Evolutionary conservation across 2,113 vertebrate species (phyloP), one percentile per base, ranked within the genome.

Genomic region (Brevimyrus niger): DNA sequence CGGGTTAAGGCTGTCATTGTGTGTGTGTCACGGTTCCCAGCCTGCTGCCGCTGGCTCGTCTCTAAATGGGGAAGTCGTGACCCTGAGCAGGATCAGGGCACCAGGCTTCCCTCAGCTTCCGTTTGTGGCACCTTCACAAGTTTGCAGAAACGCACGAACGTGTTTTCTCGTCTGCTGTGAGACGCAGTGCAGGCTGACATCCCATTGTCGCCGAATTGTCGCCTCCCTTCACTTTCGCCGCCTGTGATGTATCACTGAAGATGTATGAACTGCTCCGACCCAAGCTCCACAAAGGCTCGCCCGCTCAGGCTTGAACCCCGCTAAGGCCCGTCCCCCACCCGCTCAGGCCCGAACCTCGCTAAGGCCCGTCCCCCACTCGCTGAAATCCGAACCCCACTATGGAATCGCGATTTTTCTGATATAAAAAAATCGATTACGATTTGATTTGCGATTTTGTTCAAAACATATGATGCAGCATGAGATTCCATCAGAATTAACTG

Each of bases 171-270:
- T 61, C n/a, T 61, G 23, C 23, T 2, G 23, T 1, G 1, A 4
- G 7, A 15, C 21, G 88, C 86, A 87, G 90, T 91, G 69, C 86
- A 83, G 51, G 21, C 89, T 87, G 92, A 86, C 91, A 89, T 21
- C 58, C 87, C 83, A 27, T 38, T 61, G 53, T 55, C 53, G 19
- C 17, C 23, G 21, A 46, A 46, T n/a, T 15, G 17, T 50, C 51
- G 88, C 91, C 88, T 55, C 53, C 73, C 42, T 83, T 83, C 50
- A 87, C 82, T 89, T 91, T 89, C 87, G 44, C 82, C 23, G 87
- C 89, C 87, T 93, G 94, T 95, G 95, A 95, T 96, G 91, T 92
- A 91, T 95, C 93, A 95, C 94, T 90, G 82, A 90, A 89, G 91
- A 90, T 91, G 88, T 90, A 91, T 93, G 92, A 95, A 94, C 91